A percentile compares a stretch with the other conserved stretches of the same genome.
phyloP scores from a whole-genome alignment of 2,797 vertebrate genomes.

The Amniataba percoides region DNA sequence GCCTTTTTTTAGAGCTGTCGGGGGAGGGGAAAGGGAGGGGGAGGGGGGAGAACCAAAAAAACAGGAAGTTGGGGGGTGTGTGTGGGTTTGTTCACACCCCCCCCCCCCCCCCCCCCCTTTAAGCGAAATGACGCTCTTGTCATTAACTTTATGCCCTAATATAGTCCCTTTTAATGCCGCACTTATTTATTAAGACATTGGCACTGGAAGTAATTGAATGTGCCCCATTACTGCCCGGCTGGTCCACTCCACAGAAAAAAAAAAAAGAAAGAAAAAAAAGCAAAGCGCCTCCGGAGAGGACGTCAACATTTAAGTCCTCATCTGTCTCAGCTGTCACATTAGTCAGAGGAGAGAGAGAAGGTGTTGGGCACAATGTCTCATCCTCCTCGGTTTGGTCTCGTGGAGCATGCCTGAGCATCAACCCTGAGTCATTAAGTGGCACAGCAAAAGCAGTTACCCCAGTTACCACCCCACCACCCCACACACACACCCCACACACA shows the following conservation, averaged over 20 bases:
- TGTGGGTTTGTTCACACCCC: background rate
- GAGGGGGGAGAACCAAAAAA: no score
- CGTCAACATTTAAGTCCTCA: conserved; percentile 57
- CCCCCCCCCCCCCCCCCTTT: conserved; percentile 23
- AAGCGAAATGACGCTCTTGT: conserved; percentile 42
- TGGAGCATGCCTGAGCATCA: conserved; percentile 63
- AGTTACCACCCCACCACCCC: no score
- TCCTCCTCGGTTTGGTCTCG: conserved; percentile 55
- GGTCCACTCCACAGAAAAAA: conserved; percentile 23
- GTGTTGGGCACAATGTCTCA: conserved; percentile 55
- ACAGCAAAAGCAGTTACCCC: conserved; percentile 63
- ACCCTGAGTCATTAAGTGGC: conserved; percentile 71
- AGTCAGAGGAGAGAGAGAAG: conserved; percentile 48
- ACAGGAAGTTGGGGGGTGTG: no score
- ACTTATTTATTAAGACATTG: conserved; percentile 47
- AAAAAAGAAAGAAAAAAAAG: no score
- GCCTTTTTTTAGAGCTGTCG: no score
- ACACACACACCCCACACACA: no score
- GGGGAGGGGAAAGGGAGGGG: no score
- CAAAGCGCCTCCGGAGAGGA: conserved; percentile 24
- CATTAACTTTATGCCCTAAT: conserved; percentile 59
- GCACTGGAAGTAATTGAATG: conserved; percentile 40
- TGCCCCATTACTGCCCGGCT: conserved; percentile 34
- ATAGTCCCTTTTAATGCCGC: conserved; percentile 43
- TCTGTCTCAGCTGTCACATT: conserved; percentile 69